Conservation (phyloP, 2,113 vertebrate genomes). For the Clarias batrachus region DNA sequence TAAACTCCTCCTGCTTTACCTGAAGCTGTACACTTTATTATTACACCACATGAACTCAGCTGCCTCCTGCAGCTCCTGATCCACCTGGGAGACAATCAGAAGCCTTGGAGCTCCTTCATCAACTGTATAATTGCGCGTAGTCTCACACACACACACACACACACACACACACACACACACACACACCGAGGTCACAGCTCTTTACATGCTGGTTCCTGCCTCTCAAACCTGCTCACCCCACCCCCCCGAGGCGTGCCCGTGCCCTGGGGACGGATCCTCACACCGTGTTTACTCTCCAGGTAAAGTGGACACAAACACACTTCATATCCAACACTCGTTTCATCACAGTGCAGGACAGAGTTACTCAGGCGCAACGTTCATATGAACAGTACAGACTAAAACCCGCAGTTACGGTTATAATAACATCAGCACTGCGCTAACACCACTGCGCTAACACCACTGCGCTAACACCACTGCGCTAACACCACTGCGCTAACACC, state of each 20-base stretch:
- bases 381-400: neutral
- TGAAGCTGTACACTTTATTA: constrained; percentile 78
- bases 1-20: neutral
- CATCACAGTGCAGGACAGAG: neutral
- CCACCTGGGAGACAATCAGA: constrained; percentile 84
- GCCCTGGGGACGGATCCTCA: neutral
- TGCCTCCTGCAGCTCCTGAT: constrained; percentile 67
- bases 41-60: constrained; percentile 74
- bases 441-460: too few species aligned
- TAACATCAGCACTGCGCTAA: neutral
- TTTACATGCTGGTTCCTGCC: constrained; percentile 39
- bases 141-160: constrained; percentile 1
- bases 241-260: constrained; percentile 16
- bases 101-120: constrained; percentile 64
- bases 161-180: constrained; percentile 15
- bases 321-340: neutral
- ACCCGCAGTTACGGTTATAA: neutral
- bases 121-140: constrained; percentile 77
- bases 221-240: constrained; percentile 25
- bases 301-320: neutral
- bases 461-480: too few species aligned
- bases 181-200: neutral
- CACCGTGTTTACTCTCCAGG: neutral
- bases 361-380: neutral
- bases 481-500: too few species aligned